Conservation (phyloP, 92 coral and sea anemone species). For the Umimayanthus chanpuru region DNA sequence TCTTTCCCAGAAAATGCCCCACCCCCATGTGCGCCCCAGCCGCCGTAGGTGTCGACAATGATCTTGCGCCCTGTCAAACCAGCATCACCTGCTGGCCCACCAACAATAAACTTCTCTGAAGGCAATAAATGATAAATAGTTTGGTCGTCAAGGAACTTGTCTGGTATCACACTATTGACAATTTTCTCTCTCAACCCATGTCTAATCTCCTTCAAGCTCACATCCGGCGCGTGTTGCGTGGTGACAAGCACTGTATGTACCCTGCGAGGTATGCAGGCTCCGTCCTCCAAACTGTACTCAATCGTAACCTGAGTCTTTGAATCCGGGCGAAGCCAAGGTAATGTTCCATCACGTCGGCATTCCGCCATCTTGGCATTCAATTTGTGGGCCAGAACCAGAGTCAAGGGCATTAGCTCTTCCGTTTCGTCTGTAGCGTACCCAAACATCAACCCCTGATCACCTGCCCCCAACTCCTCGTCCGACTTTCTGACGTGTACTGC, state of each 20-base stretch:
- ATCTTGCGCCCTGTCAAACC: constrained; percentile 93
- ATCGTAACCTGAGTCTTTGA: constrained; percentile 89
- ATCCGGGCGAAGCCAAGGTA: constrained; percentile 87
- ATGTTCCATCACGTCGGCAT: constrained; percentile 64
- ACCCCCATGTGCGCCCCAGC: constrained; percentile 96
- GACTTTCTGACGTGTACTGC: constrained; percentile 66
- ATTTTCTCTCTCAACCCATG: constrained; percentile 68
- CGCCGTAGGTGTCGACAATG: constrained; percentile 91
- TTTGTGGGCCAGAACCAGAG: constrained; percentile 80
- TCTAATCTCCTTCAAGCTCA: constrained; percentile 72
- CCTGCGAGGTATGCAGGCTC: constrained; percentile 77
- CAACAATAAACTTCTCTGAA: constrained; percentile 66
- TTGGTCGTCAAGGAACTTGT: constrained; percentile 77
- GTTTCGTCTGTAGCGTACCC: constrained; percentile 92
- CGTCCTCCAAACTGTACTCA: constrained; percentile 70
- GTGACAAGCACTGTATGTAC: constrained; percentile 82
- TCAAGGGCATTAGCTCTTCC: constrained; percentile 80
- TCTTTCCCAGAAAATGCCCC: constrained; percentile 95
- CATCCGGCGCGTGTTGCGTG: constrained; percentile 66
- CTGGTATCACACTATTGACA: constrained; percentile 68
- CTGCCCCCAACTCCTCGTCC: constrained; percentile 80
- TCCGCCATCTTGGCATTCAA: constrained; percentile 69
- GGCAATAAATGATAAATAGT: constrained; percentile 81
- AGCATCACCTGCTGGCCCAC: constrained; percentile 86
- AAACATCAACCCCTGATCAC: constrained; percentile 91